A percentile compares a stretch with the other conserved stretches of the same genome.
Conservation (phyloP, 2,888 invertebrate genomes). For the Temnothorax unifasciatus region DNA sequence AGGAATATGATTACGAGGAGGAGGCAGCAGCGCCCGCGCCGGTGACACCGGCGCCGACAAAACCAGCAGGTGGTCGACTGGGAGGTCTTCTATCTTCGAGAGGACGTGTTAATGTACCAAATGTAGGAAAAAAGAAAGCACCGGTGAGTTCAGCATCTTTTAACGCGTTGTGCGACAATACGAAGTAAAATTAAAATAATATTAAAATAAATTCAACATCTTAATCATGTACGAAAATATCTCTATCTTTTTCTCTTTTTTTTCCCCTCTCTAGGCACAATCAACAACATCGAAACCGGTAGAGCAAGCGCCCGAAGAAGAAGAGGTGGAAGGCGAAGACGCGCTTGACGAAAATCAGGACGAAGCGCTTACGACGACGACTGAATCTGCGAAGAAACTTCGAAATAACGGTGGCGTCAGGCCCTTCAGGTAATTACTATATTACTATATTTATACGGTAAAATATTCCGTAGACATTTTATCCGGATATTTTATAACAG, state of each 20-base stretch:
- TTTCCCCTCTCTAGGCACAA: conserved; percentile 68
- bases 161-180: no score
- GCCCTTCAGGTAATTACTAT: conserved; percentile 88
- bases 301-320: conserved; percentile 80
- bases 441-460: neutral
- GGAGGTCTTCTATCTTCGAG: conserved; percentile 79
- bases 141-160: conserved; percentile 66
- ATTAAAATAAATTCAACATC: neutral
- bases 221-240: neutral
- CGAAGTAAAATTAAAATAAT: neutral
- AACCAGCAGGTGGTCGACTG: conserved; percentile 73
- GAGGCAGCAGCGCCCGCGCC: conserved; percentile 77
- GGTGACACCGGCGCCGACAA: conserved; percentile 78
- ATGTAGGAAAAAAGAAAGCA: conserved; percentile 72
- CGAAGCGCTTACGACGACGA: conserved; percentile 89
- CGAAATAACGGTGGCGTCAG: conserved; percentile 88
- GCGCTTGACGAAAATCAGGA: conserved; percentile 88
- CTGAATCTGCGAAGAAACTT: conserved; percentile 90
- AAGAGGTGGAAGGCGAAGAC: conserved; percentile 86
- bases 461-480: neutral
- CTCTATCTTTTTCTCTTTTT: neutral
- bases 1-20: conserved; percentile 82
- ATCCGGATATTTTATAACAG: neutral
- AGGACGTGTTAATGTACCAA: conserved; percentile 68
- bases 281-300: conserved; percentile 80